phyloP scores from a whole-genome alignment of 2,888 invertebrate genomes.

The Homarus gammarus region DNA sequence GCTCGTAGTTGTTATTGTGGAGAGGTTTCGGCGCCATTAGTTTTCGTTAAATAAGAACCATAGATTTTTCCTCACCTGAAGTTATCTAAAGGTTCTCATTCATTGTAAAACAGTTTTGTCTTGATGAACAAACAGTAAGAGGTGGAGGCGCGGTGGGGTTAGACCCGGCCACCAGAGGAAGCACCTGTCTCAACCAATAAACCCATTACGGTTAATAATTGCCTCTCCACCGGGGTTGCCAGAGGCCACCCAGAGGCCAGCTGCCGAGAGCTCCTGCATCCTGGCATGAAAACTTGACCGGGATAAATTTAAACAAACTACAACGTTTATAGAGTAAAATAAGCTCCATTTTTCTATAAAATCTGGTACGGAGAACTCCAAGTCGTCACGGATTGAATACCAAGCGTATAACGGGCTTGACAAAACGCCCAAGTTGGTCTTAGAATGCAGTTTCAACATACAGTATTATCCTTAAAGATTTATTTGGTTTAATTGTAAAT shows the following conservation, averaged over 20 bases:
- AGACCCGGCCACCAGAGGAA: slow-evolving; percentile 15
- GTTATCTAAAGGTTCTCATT: background rate
- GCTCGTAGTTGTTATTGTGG: background rate
- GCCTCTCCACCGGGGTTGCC: slow-evolving; percentile 43
- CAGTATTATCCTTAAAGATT: too few relatives aligned
- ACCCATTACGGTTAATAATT: slow-evolving; percentile 51
- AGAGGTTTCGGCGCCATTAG: background rate
- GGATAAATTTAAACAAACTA: background rate
- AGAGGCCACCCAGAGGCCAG: slow-evolving; percentile 29
- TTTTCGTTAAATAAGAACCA: background rate
- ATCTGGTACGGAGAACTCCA: too few relatives aligned
- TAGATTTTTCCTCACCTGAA: background rate
- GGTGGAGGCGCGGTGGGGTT: slow-evolving; percentile 7
- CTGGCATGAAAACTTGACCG: background rate
- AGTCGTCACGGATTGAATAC: too few relatives aligned
- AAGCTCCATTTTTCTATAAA: too few relatives aligned
- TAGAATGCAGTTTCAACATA: too few relatives aligned
- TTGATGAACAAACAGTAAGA: slow-evolving; percentile 26
- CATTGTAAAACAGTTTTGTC: background rate
- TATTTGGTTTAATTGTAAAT: too few relatives aligned
- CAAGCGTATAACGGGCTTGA: too few relatives aligned
- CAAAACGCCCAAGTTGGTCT: too few relatives aligned
- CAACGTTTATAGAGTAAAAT: too few relatives aligned
- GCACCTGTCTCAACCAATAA: slow-evolving; percentile 60
- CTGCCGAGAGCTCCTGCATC: background rate